Evolutionary conservation across 2,888 invertebrate genomes (phyloP).

Genomic region (Ennomos erosarius): DNA sequence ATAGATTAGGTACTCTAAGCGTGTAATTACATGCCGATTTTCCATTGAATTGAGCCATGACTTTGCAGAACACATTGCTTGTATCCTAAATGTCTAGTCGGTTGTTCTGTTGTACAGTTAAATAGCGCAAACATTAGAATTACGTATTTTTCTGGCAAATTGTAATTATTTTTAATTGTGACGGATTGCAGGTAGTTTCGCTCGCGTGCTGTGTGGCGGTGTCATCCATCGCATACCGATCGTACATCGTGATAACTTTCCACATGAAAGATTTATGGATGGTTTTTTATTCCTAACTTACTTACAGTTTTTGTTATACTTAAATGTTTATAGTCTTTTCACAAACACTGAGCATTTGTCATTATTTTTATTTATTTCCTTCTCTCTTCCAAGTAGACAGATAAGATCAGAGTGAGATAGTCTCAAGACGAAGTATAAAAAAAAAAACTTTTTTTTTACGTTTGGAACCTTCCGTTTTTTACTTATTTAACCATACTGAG

Average conservation of each 20-base stretch:
- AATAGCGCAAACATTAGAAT: neutral
- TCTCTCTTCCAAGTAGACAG: too few species aligned
- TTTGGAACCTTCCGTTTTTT: too few species aligned
- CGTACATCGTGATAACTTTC: constrained; percentile 42
- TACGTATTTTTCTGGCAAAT: constrained; percentile 16
- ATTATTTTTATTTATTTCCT: too few species aligned
- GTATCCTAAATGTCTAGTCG: neutral
- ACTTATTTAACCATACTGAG: too few species aligned
- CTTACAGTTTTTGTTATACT: neutral
- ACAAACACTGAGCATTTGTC: too few species aligned
- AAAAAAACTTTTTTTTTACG: too few species aligned
- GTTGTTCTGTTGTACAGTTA: constrained; percentile 9
- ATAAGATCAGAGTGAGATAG: too few species aligned
- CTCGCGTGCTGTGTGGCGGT: constrained; percentile 31
- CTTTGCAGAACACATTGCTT: constrained; percentile 14
- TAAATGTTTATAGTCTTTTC: too few species aligned
- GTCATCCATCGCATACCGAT: constrained; percentile 32
- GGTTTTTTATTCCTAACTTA: neutral
- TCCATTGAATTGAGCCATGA: constrained; percentile 9
- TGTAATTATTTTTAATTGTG: constrained; percentile 43
- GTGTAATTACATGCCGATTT: constrained; percentile 20
- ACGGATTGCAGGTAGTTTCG: constrained; percentile 34
- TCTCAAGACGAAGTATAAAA: too few species aligned
- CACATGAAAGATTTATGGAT: constrained; percentile 28
- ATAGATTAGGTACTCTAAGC: constrained; percentile 11